phyloP scores from a whole-genome alignment of 2,113 vertebrate genomes.

The Plectropomus leopardus region DNA sequence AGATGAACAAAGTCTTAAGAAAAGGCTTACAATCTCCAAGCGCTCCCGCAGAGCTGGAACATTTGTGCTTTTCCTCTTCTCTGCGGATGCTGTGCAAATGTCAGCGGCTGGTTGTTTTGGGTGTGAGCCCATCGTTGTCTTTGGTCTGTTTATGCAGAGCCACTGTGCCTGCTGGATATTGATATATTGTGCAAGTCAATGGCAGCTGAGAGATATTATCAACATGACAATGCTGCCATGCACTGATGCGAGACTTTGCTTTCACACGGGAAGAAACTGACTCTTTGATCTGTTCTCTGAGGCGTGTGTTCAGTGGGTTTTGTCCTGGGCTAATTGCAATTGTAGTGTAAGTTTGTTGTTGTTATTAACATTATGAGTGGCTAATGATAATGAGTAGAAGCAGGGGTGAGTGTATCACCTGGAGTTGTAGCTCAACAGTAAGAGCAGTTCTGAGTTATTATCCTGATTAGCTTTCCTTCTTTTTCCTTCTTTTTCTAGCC shows the following conservation, averaged over 20 bases:
- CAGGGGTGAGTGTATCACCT: not conserved
- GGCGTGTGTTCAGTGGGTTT: not conserved
- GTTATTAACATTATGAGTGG: not conserved
- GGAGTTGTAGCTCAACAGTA: not conserved
- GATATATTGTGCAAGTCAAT: conserved; percentile 57
- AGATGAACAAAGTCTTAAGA: conserved; percentile 67
- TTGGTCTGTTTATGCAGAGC: conserved; percentile 55
- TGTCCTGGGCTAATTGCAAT: not conserved
- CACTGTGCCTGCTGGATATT: conserved; percentile 49
- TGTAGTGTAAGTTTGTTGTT: too few species aligned
- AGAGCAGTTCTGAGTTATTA: not conserved
- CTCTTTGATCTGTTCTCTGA: conserved; percentile 10
- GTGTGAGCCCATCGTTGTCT: conserved; percentile 59
- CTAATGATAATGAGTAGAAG: too few species aligned
- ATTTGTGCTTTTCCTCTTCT: conserved; percentile 62
- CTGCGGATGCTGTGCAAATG: conserved; percentile 72
- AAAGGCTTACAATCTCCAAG: conserved; percentile 46
- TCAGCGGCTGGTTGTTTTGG: conserved; percentile 72
- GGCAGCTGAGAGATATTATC: conserved; percentile 50
- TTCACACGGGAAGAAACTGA: conserved; percentile 4
- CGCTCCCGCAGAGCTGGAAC: conserved; percentile 55
- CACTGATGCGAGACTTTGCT: conserved; percentile 5
- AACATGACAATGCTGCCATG: conserved; percentile 18
- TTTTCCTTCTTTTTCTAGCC: not conserved
- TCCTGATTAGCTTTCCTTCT: not conserved